These are phyloP conservation scores for Harpagoxenus sublaevis DNA, from an alignment of 2,888 invertebrate genomes.

Conservation along the genomic window DNA sequence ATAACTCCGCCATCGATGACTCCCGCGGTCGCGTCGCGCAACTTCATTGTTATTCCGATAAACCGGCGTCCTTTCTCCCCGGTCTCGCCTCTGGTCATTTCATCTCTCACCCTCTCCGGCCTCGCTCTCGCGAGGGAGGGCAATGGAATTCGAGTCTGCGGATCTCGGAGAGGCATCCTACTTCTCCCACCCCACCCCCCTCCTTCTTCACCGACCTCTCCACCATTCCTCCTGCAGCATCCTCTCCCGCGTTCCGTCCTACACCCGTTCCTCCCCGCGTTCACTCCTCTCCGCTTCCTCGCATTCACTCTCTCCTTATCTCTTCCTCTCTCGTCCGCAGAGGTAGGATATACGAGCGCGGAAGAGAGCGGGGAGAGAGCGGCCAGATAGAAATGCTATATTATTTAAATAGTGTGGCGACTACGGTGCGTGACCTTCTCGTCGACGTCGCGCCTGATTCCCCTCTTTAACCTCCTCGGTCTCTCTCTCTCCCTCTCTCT, in stretches of 20 bases:
- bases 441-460: slow-evolving; percentile 76
- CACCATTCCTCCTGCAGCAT: slow-evolving; percentile 54
- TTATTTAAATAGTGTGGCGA: slow-evolving; percentile 82
- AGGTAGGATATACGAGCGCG: slow-evolving; percentile 19
- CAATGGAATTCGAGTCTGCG: slow-evolving; percentile 75
- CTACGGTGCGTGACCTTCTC: slow-evolving; percentile 82
- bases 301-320: slow-evolving; percentile 20
- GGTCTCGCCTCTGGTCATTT: slow-evolving; percentile 67
- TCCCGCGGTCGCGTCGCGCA: slow-evolving; percentile 38
- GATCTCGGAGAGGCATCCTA: slow-evolving; percentile 73
- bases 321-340: slow-evolving; percentile 42
- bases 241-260: slow-evolving; percentile 51
- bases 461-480: slow-evolving; percentile 73
- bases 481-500: slow-evolving; percentile 57
- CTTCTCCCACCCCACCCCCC: slow-evolving; percentile 43
- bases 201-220: slow-evolving; percentile 53
- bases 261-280: slow-evolving; percentile 15
- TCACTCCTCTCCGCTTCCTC: slow-evolving; percentile 35
- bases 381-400: slow-evolving; percentile 79
- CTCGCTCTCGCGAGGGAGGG: slow-evolving; percentile 68
- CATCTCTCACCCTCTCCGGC: slow-evolving; percentile 72
- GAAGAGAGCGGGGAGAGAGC: slow-evolving; percentile 9
- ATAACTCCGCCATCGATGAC: slow-evolving; percentile 47
- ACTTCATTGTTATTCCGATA: slow-evolving; percentile 69
- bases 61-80: slow-evolving; percentile 65